A percentile compares a stretch with the other conserved stretches of the same genome.
Evolutionary conservation across 1,140 invertebrate species (phyloP).

Genomic region (Drosophila virilis): DNA sequence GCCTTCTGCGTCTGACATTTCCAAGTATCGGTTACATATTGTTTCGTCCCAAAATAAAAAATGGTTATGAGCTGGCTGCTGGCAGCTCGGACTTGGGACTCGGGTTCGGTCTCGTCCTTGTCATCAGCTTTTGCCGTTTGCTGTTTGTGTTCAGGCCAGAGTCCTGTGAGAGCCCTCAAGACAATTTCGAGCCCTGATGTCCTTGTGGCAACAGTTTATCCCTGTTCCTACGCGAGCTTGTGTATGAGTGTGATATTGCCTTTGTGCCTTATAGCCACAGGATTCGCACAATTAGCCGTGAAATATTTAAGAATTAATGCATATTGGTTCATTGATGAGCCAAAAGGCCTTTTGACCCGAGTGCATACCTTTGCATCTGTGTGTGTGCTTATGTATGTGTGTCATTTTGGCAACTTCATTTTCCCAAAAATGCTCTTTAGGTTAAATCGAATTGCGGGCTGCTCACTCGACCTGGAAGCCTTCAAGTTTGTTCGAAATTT

Average conservation of each 20-base stretch:
- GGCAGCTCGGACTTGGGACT: constrained; percentile 20
- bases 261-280: constrained; percentile 49
- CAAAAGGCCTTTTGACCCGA: neutral
- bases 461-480: neutral
- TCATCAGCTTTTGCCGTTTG: constrained; percentile 18
- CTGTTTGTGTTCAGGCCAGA: constrained; percentile 12
- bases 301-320: constrained; percentile 53
- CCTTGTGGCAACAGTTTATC: neutral
- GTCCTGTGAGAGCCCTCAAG: constrained; percentile 28
- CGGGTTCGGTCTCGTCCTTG: neutral
- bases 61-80: constrained; percentile 21
- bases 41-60: constrained; percentile 28
- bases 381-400: neutral
- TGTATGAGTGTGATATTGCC: constrained; percentile 6
- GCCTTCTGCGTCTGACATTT: constrained; percentile 66
- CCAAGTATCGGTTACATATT: constrained; percentile 79
- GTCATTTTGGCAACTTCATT: neutral
- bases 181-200: constrained; percentile 18
- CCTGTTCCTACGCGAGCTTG: neutral
- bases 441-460: neutral
- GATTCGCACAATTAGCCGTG: constrained; percentile 63
- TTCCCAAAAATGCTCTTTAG: neutral
- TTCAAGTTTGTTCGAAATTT: neutral
- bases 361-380: neutral
- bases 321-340: constrained; percentile 32